Conservation (phyloP, 2,113 vertebrate species). For the Colistium nudipinnis region DNA sequence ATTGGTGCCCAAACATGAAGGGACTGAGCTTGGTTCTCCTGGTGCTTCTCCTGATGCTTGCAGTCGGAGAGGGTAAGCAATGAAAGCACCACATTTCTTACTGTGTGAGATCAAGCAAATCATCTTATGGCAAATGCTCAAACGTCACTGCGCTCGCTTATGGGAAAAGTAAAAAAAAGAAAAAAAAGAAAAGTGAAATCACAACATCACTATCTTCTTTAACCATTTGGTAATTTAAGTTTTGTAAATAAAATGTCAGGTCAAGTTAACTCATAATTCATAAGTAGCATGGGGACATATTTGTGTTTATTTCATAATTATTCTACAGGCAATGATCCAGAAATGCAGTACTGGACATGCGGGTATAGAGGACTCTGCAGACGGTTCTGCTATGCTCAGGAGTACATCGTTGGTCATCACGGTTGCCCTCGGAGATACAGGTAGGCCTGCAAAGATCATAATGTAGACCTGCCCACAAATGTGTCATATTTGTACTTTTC, state of each 20-base stretch:
- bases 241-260: neutral
- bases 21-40: conserved; percentile 74
- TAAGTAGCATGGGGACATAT: neutral
- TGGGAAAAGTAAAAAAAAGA: neutral
- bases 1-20: conserved; percentile 74
- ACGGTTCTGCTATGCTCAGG: conserved; percentile 80
- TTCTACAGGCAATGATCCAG: conserved; percentile 68
- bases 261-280: neutral
- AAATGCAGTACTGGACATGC: conserved; percentile 78
- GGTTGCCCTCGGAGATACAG: conserved; percentile 81
- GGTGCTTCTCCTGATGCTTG: conserved; percentile 76
- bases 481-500: neutral
- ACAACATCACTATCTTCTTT: neutral
- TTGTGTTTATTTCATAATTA: conserved; percentile 1
- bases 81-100: conserved; percentile 33
- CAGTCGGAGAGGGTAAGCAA: conserved; percentile 75
- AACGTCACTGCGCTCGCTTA: neutral
- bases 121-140: conserved; percentile 12
- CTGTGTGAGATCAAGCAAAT: conserved; percentile 24
- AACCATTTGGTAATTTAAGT: neutral
- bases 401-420: conserved; percentile 79
- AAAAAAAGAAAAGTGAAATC: neutral
- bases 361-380: conserved; percentile 83
- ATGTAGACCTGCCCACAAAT: neutral
- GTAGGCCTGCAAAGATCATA: conserved; percentile 41